Evolutionary conservation across 2,113 vertebrate genomes (phyloP).

Genomic region (Talpa occidentalis): DNA sequence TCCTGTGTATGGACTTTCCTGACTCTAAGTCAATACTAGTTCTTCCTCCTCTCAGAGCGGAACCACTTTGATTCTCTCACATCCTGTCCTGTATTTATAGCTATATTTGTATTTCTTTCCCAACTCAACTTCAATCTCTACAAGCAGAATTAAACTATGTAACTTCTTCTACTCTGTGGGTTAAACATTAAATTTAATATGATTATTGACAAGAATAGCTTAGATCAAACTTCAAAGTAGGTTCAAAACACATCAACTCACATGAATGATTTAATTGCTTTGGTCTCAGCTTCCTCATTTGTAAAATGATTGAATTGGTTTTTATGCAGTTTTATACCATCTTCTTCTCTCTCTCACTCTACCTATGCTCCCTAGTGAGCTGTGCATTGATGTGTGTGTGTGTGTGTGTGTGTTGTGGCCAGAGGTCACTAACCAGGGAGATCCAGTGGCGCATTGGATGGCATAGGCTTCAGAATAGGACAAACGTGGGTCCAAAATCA

Average conservation of each 20-base stretch:
- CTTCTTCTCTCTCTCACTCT: not conserved
- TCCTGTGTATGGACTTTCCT: too few relatives aligned
- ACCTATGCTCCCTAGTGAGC: not conserved
- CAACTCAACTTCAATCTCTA: not conserved
- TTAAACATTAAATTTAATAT: not conserved
- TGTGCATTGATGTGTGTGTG: not conserved
- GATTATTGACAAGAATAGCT: not conserved
- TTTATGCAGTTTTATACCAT: not conserved
- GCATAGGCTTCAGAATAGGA: not conserved
- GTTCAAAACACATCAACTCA: not conserved
- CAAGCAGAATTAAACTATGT: not conserved
- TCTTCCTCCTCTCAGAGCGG: too few relatives aligned
- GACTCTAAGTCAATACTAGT: too few relatives aligned
- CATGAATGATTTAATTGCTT: not conserved
- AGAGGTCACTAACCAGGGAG: not conserved
- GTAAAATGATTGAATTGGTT: not conserved
- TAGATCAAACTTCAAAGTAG: not conserved
- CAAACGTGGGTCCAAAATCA: not conserved
- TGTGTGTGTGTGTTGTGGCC: not conserved
- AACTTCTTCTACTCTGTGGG: not conserved
- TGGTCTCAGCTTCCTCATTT: not conserved
- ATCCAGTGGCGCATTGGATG: not conserved
- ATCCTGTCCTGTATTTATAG: not conserved
- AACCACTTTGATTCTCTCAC: rapidly evolving
- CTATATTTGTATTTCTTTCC: not conserved